A percentile compares a stretch with the other conserved stretches of the same genome.
Evolutionary conservation across 2,888 invertebrate species (phyloP).

Genomic region (Erebia ligea): DNA sequence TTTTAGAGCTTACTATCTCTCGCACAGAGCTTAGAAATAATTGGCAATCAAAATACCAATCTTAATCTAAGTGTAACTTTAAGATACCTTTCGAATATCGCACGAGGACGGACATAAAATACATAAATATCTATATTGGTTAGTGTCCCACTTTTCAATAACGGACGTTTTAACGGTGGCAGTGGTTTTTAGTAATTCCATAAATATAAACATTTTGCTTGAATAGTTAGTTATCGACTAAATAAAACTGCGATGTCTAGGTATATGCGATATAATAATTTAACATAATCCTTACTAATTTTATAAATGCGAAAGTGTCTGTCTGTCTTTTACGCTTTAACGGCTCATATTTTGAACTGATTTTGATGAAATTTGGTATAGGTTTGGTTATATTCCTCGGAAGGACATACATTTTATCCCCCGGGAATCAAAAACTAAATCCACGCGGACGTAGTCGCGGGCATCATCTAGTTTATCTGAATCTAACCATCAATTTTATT

Average conservation of each 20-base stretch:
- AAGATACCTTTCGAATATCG: slow-evolving; percentile 18
- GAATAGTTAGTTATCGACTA: slow-evolving; percentile 12
- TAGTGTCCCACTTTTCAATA: slow-evolving; percentile 10
- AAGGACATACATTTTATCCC: no score
- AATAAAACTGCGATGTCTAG: not conserved
- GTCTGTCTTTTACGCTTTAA: no score
- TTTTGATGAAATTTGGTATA: no score
- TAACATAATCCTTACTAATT: no score
- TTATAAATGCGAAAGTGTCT: no score
- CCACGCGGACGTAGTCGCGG: no score
- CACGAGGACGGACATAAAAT: slow-evolving; percentile 13
- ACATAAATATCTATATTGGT: slow-evolving; percentile 18
- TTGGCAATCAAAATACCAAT: not conserved
- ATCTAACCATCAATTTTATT: no score
- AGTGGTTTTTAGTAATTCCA: slow-evolving; percentile 2
- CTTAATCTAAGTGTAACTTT: not conserved
- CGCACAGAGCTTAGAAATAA: slow-evolving; percentile 6
- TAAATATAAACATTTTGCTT: slow-evolving; percentile 11
- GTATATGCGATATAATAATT: no score
- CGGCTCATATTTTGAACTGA: no score
- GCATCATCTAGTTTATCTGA: no score
- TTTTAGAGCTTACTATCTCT: not conserved
- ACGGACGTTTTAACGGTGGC: slow-evolving; percentile 13
- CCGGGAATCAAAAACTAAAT: no score
- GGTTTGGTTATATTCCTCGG: no score